phyloP scores from a whole-genome alignment of 2,797 vertebrate genomes.

The Phataginus tricuspis region DNA sequence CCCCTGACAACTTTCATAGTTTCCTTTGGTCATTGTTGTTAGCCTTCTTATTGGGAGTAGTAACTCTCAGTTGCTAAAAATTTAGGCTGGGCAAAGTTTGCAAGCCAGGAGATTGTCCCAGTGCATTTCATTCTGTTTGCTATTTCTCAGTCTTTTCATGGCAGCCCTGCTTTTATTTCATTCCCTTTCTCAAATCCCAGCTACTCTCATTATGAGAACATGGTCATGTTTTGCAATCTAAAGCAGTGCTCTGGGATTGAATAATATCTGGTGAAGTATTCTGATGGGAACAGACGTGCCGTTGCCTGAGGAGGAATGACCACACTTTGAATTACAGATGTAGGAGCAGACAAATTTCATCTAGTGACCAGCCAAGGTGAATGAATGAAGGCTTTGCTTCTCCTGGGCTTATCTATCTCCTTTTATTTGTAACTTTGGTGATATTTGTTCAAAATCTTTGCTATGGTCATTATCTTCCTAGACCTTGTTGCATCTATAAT shows the following conservation, averaged over 20 bases:
- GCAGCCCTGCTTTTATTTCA: neutral
- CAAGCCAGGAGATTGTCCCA: neutral
- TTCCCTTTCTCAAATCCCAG: neutral
- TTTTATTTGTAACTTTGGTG: neutral
- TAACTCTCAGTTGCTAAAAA: neutral
- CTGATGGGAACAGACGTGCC: neutral
- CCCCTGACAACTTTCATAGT: neutral
- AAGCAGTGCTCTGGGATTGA: neutral
- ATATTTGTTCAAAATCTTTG: neutral
- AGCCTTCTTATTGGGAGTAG: neutral
- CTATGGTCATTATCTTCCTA: neutral
- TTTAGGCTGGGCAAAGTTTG: neutral
- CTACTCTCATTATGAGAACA: neutral
- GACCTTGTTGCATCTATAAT: neutral
- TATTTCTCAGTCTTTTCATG: neutral
- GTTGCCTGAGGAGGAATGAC: neutral
- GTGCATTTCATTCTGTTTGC: neutral
- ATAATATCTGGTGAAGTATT: neutral
- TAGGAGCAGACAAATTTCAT: neutral
- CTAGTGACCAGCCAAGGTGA: neutral
- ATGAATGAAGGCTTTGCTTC: neutral
- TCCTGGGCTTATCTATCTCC: neutral
- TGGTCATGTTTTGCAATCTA: neutral
- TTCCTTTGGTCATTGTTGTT: neutral
- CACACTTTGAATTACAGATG: slow-evolving; percentile 12